These are phyloP conservation scores for Molanna angustata DNA, from an alignment of 2,888 invertebrate genomes.

Conservation along the genomic window DNA sequence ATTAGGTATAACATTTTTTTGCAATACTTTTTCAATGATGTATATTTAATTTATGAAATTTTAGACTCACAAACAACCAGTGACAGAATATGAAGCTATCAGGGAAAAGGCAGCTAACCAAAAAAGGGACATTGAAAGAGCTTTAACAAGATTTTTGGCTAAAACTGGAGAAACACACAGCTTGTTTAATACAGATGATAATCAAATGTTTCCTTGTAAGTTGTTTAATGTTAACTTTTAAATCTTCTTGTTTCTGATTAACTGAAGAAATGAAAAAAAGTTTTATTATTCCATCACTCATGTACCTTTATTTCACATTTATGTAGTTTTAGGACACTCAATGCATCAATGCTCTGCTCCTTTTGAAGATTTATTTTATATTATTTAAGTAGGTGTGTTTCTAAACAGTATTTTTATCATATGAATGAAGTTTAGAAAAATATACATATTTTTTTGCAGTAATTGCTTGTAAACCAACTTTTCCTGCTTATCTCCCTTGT, in stretches of 20 bases:
- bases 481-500: slow-evolving; percentile 81
- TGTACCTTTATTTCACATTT: too few relatives aligned
- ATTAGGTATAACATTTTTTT: not conserved
- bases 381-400: too few relatives aligned
- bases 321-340: too few relatives aligned
- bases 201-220: slow-evolving; percentile 84
- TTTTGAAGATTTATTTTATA: too few relatives aligned
- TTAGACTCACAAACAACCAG: slow-evolving; percentile 95
- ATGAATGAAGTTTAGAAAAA: too few relatives aligned
- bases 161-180: slow-evolving; percentile 91
- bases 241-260: too few relatives aligned
- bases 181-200: slow-evolving; percentile 86
- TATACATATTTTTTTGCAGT: slow-evolving; percentile 60
- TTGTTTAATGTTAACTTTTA: slow-evolving; percentile 33
- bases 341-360: too few relatives aligned
- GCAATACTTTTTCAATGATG: too few relatives aligned
- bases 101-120: slow-evolving; percentile 92
- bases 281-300: too few relatives aligned
- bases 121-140: slow-evolving; percentile 90
- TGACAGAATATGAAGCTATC: slow-evolving; percentile 94
- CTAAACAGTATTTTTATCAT: too few relatives aligned
- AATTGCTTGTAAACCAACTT: slow-evolving; percentile 81
- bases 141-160: slow-evolving; percentile 88
- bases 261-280: too few relatives aligned
- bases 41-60: too few relatives aligned